phyloP scores from a whole-genome alignment of 1,140 invertebrate species.

The Sipha flava region DNA sequence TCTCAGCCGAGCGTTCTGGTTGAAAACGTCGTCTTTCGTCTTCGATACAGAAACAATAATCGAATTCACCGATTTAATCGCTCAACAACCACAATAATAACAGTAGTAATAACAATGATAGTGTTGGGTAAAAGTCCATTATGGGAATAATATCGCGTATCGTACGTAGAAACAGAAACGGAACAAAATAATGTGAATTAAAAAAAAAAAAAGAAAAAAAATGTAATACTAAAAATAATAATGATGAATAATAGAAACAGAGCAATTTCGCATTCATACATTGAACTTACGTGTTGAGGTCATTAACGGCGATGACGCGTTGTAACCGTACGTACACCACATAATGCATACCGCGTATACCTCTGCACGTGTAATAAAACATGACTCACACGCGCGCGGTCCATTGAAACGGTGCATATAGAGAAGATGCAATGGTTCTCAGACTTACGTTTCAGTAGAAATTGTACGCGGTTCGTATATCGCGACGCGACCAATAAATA shows the following conservation, averaged over 20 bases:
- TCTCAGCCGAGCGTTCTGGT: background rate
- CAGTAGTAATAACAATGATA: too few relatives aligned
- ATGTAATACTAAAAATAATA: background rate
- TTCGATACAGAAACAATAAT: background rate
- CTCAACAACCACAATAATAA: too few relatives aligned
- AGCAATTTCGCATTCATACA: background rate
- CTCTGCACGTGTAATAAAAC: too few relatives aligned
- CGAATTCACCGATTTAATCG: background rate
- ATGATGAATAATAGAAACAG: background rate
- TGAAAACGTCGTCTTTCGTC: background rate
- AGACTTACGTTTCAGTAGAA: too few relatives aligned
- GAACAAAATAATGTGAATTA: background rate
- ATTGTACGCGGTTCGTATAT: too few relatives aligned
- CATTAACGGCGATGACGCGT: conserved; percentile 15
- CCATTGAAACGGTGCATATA: too few relatives aligned
- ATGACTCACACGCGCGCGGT: too few relatives aligned
- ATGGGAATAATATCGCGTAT: background rate
- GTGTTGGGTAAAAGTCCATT: background rate
- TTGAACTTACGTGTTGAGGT: background rate
- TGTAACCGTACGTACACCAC: background rate
- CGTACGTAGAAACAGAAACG: background rate
- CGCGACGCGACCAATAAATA: too few relatives aligned
- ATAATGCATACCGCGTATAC: too few relatives aligned
- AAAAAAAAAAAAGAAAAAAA: background rate
- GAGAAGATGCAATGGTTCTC: too few relatives aligned